These are phyloP conservation scores for Nyctibius bracteatus DNA, from an alignment of 2,113 vertebrate genomes.

Conservation along the genomic window DNA sequence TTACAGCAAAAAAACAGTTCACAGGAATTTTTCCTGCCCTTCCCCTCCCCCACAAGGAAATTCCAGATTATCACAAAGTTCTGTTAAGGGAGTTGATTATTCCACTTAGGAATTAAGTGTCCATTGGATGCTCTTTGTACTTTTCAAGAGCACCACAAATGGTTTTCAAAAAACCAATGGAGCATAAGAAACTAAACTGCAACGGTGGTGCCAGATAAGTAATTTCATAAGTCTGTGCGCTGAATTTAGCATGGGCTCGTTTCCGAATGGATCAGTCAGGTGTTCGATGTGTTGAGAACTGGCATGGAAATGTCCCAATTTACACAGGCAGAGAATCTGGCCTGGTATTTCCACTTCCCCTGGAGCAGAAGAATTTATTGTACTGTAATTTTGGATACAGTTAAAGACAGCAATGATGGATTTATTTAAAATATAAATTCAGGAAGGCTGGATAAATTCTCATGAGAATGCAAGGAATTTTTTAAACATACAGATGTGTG, in stretches of 20 bases:
- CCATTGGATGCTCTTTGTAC: conserved; percentile 17
- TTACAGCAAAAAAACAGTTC: not conserved
- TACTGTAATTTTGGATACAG: not conserved
- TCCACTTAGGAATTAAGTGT: conserved; percentile 22
- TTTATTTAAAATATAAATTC: conserved; percentile 26
- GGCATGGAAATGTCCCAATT: not conserved
- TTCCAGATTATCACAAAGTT: conserved; percentile 36
- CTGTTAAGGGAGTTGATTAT: conserved; percentile 35
- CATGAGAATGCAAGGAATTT: conserved; percentile 22
- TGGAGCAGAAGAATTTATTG: not conserved
- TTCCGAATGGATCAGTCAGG: not conserved
- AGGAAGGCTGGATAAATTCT: conserved; percentile 33
- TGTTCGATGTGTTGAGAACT: not conserved
- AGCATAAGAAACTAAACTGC: not conserved
- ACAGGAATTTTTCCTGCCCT: not conserved
- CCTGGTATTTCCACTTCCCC: not conserved
- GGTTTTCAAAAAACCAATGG: conserved; percentile 25
- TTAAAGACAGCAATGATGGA: not conserved
- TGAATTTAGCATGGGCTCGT: not conserved
- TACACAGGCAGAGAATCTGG: not conserved
- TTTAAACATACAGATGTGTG: conserved; percentile 31
- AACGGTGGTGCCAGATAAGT: conserved; percentile 9
- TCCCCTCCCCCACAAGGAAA: not conserved
- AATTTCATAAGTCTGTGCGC: not conserved
- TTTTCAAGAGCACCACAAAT: conserved; percentile 19